Evolutionary conservation across 2,888 invertebrate genomes (phyloP).

Genomic region (Caenorhabditis sp.): DNA sequence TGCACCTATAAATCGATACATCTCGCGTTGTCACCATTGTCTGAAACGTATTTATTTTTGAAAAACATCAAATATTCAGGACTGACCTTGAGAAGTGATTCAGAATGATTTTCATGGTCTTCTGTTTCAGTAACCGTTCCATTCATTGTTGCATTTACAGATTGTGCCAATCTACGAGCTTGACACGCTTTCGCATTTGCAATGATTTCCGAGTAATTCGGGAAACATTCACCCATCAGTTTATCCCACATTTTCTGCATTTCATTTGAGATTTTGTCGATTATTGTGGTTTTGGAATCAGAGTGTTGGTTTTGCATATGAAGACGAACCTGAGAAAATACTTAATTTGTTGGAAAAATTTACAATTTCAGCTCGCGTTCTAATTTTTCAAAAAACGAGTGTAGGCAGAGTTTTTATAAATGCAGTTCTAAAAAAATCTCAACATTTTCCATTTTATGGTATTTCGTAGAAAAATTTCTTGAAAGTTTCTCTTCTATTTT

Average conservation of each 20-base stretch:
- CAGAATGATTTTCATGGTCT: neutral
- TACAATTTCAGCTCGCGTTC: too few species aligned
- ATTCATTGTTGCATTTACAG: neutral
- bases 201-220: constrained; percentile 16
- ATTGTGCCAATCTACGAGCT: neutral
- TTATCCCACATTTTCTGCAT: constrained; percentile 56
- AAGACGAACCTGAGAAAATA: constrained; percentile 57
- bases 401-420: too few species aligned
- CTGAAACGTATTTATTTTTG: neutral
- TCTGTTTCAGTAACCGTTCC: neutral
- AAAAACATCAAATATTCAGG: neutral
- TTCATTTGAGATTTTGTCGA: constrained; percentile 47
- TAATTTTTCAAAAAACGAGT: too few species aligned
- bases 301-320: constrained; percentile 64
- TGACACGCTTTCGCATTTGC: neutral
- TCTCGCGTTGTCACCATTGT: neutral
- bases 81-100: neutral
- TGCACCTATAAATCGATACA: constrained; percentile 10
- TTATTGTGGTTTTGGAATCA: constrained; percentile 31
- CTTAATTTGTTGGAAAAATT: too few species aligned
- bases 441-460: neutral
- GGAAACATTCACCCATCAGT: constrained; percentile 62
- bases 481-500: too few species aligned
- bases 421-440: neutral
- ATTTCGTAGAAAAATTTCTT: neutral